Conservation (phyloP, 2,113 vertebrate genomes). For the Anthoscopus minutus region DNA sequence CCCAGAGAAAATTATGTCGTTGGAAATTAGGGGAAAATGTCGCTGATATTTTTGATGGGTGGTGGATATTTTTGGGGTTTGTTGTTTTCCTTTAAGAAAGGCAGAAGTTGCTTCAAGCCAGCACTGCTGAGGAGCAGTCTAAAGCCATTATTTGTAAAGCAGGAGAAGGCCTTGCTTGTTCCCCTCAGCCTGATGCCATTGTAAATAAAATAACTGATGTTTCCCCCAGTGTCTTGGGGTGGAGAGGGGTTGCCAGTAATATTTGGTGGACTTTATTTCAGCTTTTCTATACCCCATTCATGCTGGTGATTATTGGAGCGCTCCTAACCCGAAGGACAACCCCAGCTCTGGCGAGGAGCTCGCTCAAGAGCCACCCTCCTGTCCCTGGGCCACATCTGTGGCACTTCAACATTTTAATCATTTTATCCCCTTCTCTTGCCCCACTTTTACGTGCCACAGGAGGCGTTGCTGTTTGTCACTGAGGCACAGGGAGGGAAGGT, state of each 20-base stretch:
- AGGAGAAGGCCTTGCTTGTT: neutral
- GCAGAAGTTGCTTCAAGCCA: neutral
- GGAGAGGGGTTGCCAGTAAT: neutral
- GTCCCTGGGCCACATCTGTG: rapidly evolving
- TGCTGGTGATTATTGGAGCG: neutral
- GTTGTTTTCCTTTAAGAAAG: neutral
- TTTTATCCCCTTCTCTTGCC: neutral
- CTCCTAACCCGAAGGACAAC: neutral
- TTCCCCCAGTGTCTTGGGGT: neutral
- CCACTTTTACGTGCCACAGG: neutral
- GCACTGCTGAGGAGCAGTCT: neutral
- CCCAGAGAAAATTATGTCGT: neutral
- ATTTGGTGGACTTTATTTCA: neutral
- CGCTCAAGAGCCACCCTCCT: neutral
- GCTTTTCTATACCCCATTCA: neutral
- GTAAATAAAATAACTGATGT: neutral
- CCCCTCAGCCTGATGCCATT: neutral
- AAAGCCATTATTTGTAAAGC: neutral
- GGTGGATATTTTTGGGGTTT: neutral
- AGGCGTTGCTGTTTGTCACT: rapidly evolving
- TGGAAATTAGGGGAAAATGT: neutral
- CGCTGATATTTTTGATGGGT: neutral
- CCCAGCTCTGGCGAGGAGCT: neutral
- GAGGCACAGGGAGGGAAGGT: neutral
- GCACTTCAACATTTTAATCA: neutral